Evolutionary conservation across 2,888 invertebrate genomes (phyloP), one percentile per base, ranked within the genome.

Genomic region (Amphimallon solstitiale): DNA sequence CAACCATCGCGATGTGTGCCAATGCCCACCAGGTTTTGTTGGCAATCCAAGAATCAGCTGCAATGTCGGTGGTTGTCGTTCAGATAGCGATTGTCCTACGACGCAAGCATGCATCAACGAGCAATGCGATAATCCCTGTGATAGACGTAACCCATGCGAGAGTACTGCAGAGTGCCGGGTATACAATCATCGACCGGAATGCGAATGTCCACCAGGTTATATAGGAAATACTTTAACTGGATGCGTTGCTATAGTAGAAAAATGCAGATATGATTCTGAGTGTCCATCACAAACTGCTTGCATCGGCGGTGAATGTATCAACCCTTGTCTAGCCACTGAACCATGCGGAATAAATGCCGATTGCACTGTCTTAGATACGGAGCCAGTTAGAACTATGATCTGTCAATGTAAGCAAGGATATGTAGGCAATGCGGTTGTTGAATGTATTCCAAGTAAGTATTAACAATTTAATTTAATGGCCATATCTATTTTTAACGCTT

Each of bases 381-480:
- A 89, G 54, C 94, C 95, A 7, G 91, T 95, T 0, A 87, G 92
- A 77, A 95, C 95, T 6, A 92, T 95, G 92, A 88, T 93, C 68
- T 96, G 95, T 77, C 92, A 93, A 81, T 96, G 96, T 79, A 79
- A 91, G 46, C 91, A 92, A 35, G 95, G 94, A 68, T 94, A 91
- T 79, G 90, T 90, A 81, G 96, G 95, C 79, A 93, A 95, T 79
- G 95, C 95, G 15, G 90, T 93, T 6, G 86, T 91, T 7, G 89
- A 91, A 77, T 96, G 95, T 77, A 90, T 92, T 74, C 90, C 87
- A 85, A 87, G 94, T 90, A 86, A 88, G 88, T 86, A 35, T 1
- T 5, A 63, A 34, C 15, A 38, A 3, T 49, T 19, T 48, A 38
- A 65, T 35, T 3, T 43, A 21, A 6, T 37, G n/a, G 9, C 37